These are phyloP conservation scores for Columba livia DNA, from an alignment of 2,113 vertebrate genomes.

Conservation along the genomic window DNA sequence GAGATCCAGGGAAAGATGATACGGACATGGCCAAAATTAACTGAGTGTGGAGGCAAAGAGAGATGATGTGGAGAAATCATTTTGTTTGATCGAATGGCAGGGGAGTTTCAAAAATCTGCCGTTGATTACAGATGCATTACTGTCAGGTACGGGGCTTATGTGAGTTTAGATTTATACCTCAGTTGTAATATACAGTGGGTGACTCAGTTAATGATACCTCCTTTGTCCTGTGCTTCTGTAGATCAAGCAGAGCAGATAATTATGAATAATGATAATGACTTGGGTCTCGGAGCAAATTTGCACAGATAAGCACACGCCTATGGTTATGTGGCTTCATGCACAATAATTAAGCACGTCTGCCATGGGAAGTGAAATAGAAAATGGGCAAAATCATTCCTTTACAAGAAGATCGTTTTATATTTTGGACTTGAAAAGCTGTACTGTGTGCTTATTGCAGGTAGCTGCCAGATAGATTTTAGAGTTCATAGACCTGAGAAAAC, in stretches of 20 bases:
- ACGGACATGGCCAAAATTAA: background rate
- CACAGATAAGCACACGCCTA: slow-evolving; percentile 17
- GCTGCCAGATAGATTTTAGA: background rate
- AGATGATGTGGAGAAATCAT: background rate
- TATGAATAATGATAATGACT: slow-evolving; percentile 58
- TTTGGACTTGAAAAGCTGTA: background rate
- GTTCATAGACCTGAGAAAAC: background rate
- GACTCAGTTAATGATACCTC: slow-evolving; percentile 47
- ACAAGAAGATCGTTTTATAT: background rate
- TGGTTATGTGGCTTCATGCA: slow-evolving; percentile 17
- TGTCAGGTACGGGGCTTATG: background rate
- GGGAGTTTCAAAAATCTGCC: slow-evolving; percentile 12
- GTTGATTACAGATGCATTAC: background rate
- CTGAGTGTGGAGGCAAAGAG: background rate
- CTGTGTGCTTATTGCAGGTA: background rate
- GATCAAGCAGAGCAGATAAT: slow-evolving; percentile 57
- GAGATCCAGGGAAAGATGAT: background rate
- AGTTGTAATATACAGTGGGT: slow-evolving; percentile 4
- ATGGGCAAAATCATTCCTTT: slow-evolving; percentile 7
- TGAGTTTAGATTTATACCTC: slow-evolving; percentile 21
- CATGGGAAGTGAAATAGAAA: slow-evolving; percentile 22
- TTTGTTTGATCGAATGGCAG: background rate
- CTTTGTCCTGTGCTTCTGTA: slow-evolving; percentile 54
- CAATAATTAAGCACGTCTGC: background rate
- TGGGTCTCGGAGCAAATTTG: slow-evolving; percentile 29